Percentiles rank a stretch among this genome's conserved stretches.
Evolutionary conservation across 2,797 vertebrate genomes (phyloP).

Genomic region (Pseudochromis fuscus): DNA sequence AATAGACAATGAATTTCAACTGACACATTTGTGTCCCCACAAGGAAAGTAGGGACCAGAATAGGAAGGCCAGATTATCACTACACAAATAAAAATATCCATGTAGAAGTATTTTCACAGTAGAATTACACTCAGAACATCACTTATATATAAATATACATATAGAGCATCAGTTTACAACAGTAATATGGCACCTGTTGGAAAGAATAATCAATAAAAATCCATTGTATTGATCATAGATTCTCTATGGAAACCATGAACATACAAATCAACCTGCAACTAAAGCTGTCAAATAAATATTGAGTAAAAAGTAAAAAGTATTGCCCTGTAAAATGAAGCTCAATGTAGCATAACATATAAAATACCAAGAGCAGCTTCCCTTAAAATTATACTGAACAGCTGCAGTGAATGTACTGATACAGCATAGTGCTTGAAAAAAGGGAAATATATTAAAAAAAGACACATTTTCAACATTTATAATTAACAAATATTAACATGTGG

Average conservation of each 20-base stretch:
- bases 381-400: neutral
- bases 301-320: neutral
- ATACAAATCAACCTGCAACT: neutral
- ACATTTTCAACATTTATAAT: slow-evolving; percentile 13
- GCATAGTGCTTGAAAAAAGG: neutral
- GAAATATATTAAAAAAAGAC: neutral
- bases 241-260: neutral
- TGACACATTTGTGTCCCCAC: slow-evolving; percentile 26
- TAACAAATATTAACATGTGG: slow-evolving; percentile 16
- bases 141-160: neutral
- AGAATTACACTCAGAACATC: neutral
- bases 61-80: neutral
- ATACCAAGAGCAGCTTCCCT: neutral
- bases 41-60: slow-evolving; percentile 19
- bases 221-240: neutral
- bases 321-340: neutral
- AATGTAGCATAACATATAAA: neutral
- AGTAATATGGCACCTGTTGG: neutral
- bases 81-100: neutral
- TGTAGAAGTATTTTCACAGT: neutral
- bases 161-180: no score
- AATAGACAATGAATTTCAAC: slow-evolving; percentile 42
- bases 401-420: neutral
- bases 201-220: neutral
- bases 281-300: neutral